Conservation (phyloP, 2,888 invertebrate species). For the Cantharis flavilabris region DNA sequence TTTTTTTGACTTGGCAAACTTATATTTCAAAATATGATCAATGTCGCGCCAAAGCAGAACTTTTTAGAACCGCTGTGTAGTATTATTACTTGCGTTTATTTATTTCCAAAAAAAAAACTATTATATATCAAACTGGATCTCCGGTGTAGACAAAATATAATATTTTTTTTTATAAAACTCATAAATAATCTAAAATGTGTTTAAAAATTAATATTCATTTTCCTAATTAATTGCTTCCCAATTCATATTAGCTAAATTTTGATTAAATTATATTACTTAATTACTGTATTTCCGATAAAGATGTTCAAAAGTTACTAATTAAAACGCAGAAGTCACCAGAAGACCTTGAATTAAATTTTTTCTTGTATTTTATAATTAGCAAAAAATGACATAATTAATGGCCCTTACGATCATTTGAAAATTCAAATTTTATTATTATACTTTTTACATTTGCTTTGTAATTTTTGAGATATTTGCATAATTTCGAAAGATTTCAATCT, state of each 20-base stretch:
- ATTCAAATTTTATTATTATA: neutral
- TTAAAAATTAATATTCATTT: neutral
- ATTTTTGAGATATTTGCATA: neutral
- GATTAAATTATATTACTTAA: neutral
- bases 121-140: neutral
- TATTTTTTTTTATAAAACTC: neutral
- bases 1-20: neutral
- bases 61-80: neutral
- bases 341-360: neutral
- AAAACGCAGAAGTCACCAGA: neutral
- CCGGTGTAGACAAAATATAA: neutral
- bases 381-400: neutral
- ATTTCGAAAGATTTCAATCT: neutral
- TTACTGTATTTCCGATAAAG: neutral
- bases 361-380: neutral
- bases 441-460: neutral
- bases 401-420: neutral
- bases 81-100: neutral
- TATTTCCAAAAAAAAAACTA: neutral
- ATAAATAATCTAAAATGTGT: neutral
- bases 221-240: neutral
- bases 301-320: neutral
- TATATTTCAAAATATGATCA: neutral
- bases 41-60: neutral
- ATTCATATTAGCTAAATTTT: neutral